Base-by-base conservation (phyloP, 2,797 vertebrate species). In the Enteromius thamalakanensis region DNA sequence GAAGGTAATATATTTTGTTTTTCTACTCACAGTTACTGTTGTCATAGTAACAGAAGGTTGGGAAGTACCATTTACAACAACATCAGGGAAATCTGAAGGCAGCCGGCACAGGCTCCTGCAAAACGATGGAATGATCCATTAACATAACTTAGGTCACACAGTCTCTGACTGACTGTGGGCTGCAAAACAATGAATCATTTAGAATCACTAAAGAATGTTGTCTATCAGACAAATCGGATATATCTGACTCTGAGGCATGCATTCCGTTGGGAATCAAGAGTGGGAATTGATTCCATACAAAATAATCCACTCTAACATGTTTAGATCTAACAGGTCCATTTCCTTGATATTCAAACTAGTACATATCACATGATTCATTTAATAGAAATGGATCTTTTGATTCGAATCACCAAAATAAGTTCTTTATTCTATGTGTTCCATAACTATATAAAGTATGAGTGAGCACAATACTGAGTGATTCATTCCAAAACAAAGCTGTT, bases 81-180 rank as follows among this genome's bases (percentile, higher is more conserved):
- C 78, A 81, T 86, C 19, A 6, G 86, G 69, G 42, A 89, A 65
- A 65, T 91, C 91, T 9, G 91, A 87, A n/a, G 92, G 92, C 80
- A 94, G 89, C 81, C 93, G 92, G 88, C 92, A 94, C 9, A 95
- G 87, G 84, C 92, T 94, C 89, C 95, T 95, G 88, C 15, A 90
- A 83, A 47, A 85, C 68, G 68, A 84, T 45, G 55, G 51, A 78
- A 82, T 67, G 64, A 6, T 67, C 53, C 65, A 55, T 77, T 34
- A 86, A 78, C 74, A 45, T 29, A 76, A 26, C 62, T 40, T 11
- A 78, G 21, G 45, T 45, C 47, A 58, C 32, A 67, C 34, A 67
- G 53, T 60, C 37, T 47, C 71, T 67, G 32, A 83, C 60, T 89
- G 0, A 85, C 34, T 70, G n/a, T 58, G 80, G 51, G 64, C 72